Conservation (phyloP, 2,888 invertebrate species). For the Euzetes globulus region DNA sequence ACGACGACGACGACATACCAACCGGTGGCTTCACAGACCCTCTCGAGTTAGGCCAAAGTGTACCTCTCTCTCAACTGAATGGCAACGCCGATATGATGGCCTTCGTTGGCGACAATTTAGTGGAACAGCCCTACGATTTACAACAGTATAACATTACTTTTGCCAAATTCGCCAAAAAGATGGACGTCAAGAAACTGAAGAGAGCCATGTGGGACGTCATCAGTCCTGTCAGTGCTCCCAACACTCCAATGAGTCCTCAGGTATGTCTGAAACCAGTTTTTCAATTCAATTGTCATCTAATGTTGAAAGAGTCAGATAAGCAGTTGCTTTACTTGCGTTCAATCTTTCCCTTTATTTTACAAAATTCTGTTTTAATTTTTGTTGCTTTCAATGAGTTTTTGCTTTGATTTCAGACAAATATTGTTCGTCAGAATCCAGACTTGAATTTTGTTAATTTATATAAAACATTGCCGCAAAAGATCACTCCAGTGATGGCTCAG, state of each 20-base stretch:
- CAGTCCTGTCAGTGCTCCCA: constrained; percentile 42
- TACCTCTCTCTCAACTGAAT: constrained; percentile 6
- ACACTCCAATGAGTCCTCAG: not conserved
- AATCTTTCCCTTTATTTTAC: too few relatives aligned
- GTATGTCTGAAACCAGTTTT: not conserved
- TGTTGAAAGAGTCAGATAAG: too few relatives aligned
- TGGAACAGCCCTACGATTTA: constrained; percentile 44
- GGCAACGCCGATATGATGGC: not conserved
- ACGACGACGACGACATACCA: constrained; percentile 34
- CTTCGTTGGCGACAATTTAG: constrained; percentile 34
- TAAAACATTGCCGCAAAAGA: constrained; percentile 45
- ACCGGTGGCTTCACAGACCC: constrained; percentile 12
- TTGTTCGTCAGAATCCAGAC: not conserved
- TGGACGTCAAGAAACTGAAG: constrained; percentile 77
- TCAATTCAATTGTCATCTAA: too few relatives aligned
- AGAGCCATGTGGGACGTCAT: constrained; percentile 64
- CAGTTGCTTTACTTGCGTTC: too few relatives aligned
- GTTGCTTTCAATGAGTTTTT: not conserved
- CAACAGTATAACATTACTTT: constrained; percentile 67
- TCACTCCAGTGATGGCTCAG: constrained; percentile 56
- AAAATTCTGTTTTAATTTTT: not conserved
- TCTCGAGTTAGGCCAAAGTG: constrained; percentile 7
- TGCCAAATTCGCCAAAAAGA: constrained; percentile 71
- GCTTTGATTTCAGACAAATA: not conserved
- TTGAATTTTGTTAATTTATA: constrained; percentile 43